Base-by-base conservation (phyloP, 2,113 vertebrate genomes). In the Oncorhynchus keta region DNA sequence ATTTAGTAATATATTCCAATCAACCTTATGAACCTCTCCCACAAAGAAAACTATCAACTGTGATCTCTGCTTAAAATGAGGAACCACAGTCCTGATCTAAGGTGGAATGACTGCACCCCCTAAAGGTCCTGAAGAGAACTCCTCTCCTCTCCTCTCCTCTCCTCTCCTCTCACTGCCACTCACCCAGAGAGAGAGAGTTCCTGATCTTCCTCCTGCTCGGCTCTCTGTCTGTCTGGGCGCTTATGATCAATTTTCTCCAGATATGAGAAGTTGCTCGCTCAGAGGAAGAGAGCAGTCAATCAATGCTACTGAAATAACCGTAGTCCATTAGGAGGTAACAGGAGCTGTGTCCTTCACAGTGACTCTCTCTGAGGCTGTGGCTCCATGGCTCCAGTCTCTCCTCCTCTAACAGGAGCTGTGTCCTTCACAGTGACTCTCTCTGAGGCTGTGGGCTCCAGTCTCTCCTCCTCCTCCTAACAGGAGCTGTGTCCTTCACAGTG, bases 91-190 rank as follows among this genome's bases (percentile, higher is more conserved):
- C 39, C 13, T 26, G 39, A 22, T 79, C 20, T 55, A 89, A 89
- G 89, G 87, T 97, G 94, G 97, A 96, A 93, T 93, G 93, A 95
- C 91, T 94, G 95, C 96, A 93, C 97, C 96, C 94, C 95, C 96
- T 97, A 89, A 95, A 94, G 97, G 81, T 86, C 79, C 89, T 65
- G 2, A 55, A 48, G 0, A 72, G 81, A 90, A 86, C 24, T 45
- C 55, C 16, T 16, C 30, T 39, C 22, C 18, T 16, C 22, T 68
- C 67, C 13, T 5, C 49, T 16, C 81, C 86, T 90, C 93, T 83
- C 93, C 90, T 26, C 22, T 16, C 11, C 45, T 20, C 14, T 3
- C 49, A 18, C 49, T 55, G 4, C 51, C 18, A 2, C 35, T 74
- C 14, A 24, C 30, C 67, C 12, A 39, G 28, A 30, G 28, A 16